Base-by-base conservation (phyloP, 2,888 invertebrate genomes). In the Caenorhabditis zanzibari region DNA sequence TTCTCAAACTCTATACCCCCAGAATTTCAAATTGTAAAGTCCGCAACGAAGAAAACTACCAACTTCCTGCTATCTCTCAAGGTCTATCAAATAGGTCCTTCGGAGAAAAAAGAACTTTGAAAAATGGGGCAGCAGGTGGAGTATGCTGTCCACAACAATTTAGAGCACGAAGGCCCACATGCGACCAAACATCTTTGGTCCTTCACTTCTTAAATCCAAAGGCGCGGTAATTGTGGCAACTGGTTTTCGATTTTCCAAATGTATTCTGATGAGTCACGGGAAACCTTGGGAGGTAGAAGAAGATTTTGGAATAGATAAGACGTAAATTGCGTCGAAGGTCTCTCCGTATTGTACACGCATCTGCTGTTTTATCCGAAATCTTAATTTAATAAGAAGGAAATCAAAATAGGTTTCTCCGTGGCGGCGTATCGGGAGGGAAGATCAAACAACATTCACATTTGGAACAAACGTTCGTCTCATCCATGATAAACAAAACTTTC, bases 261-360 rank as follows among this genome's bases (percentile, higher is more conserved):
- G 24, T 61, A 52, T 41, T 38, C 19, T 52, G 76, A 69, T 68
- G 61, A 69, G 68, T 61, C 35, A 32, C 2, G 38, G 35, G 16
- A 26, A 24, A 24, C 44, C 19, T 41, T 54, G n/a, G 63, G 49
- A 38, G 47, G 47, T 61, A 41, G 52, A 63, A 69, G 69, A 71
- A 54, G 68, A 68, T 68, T n/a, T 61, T 63, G 69, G 77, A 77
- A 77, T 77, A 71, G 77, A 77, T 77, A 77, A 77, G 77, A 77
- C 77, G 69, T 61, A 77, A 77, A 77, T 77, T 77, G 77, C 77
- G 69, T 77, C 69, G 77, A 77, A 77, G 77, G 77, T 71, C 76
- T n/a, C n/a, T 77, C 69, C 54, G 69, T 56, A 71, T 61, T 41
- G 47, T 76, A 28, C 38, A 56, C 61, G 28, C 68, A 61, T 59